Evolutionary conservation across 2,113 vertebrate species (phyloP).

Genomic region (Cynoglossus semilaevis): DNA sequence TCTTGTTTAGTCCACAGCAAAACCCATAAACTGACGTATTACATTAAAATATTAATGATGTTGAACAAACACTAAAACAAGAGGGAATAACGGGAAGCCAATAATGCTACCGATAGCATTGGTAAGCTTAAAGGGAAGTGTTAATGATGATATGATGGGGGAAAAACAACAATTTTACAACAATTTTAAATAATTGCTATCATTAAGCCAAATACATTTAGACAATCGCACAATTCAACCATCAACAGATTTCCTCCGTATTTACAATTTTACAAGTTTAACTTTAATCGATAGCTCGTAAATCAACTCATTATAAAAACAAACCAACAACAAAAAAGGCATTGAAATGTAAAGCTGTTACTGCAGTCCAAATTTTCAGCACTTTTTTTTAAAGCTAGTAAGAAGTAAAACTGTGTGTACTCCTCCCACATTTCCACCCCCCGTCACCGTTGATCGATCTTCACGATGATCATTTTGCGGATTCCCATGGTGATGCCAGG

Average conservation of each 20-base stretch:
- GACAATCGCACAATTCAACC: slow-evolving; percentile 36
- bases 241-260: slow-evolving; percentile 50
- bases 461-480: slow-evolving; percentile 6
- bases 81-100: no score
- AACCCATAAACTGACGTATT: no score
- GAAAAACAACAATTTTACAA: no score
- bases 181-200: neutral
- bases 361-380: slow-evolving; percentile 56
- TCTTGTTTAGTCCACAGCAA: no score
- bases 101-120: no score
- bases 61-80: no score
- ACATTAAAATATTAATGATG: no score
- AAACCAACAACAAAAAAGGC: slow-evolving; percentile 14
- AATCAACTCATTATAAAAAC: slow-evolving; percentile 31
- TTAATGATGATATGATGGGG: no score
- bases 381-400: slow-evolving; percentile 23
- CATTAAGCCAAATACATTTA: slow-evolving; percentile 29
- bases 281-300: slow-evolving; percentile 35
- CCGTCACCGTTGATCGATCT: slow-evolving; percentile 10
- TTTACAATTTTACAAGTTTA: slow-evolving; percentile 72
- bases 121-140: no score
- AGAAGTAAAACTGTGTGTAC: slow-evolving; percentile 21
- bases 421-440: neutral
- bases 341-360: slow-evolving; percentile 23
- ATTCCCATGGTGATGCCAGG: slow-evolving; percentile 5